These are phyloP conservation scores for Cacoxenus indagator DNA, from an alignment of 2,888 invertebrate genomes.

Conservation along the genomic window DNA sequence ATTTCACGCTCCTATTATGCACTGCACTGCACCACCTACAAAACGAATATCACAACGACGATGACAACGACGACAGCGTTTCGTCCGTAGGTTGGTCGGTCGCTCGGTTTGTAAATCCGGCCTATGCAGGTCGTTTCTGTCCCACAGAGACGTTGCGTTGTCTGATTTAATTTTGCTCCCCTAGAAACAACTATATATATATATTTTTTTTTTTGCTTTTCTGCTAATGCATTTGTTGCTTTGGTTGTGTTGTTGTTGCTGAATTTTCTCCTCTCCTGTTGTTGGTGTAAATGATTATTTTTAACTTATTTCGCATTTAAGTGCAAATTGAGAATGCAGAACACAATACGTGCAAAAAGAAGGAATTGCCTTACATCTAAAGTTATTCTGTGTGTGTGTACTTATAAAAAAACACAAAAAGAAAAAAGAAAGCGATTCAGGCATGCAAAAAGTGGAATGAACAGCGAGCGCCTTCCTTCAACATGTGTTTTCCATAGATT, in stretches of 20 bases:
- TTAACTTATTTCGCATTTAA: constrained; percentile 39
- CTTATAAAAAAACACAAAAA: too few species aligned
- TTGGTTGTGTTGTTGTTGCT: not conserved
- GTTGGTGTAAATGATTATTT: constrained; percentile 27
- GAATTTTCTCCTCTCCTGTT: constrained; percentile 51
- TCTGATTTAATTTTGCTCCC: constrained; percentile 56
- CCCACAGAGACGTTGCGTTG: constrained; percentile 10
- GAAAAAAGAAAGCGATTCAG: too few species aligned
- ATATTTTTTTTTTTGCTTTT: constrained; percentile 44
- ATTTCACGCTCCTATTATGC: too few species aligned
- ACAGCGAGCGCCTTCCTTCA: not conserved
- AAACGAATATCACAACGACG: too few species aligned
- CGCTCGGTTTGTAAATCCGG: too few species aligned
- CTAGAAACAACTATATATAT: constrained; percentile 60
- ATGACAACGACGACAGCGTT: too few species aligned
- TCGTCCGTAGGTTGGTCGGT: too few species aligned
- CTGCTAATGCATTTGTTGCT: constrained; percentile 15
- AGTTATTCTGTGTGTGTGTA: too few species aligned
- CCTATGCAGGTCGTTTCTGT: not conserved
- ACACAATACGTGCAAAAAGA: constrained; percentile 40
- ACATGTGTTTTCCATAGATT: too few species aligned
- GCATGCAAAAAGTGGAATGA: too few species aligned
- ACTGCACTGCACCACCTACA: too few species aligned
- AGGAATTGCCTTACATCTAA: not conserved
- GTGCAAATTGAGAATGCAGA: constrained; percentile 45